Evolutionary conservation across 2,113 vertebrate genomes (phyloP).

Genomic region (Oceanites oceanicus): DNA sequence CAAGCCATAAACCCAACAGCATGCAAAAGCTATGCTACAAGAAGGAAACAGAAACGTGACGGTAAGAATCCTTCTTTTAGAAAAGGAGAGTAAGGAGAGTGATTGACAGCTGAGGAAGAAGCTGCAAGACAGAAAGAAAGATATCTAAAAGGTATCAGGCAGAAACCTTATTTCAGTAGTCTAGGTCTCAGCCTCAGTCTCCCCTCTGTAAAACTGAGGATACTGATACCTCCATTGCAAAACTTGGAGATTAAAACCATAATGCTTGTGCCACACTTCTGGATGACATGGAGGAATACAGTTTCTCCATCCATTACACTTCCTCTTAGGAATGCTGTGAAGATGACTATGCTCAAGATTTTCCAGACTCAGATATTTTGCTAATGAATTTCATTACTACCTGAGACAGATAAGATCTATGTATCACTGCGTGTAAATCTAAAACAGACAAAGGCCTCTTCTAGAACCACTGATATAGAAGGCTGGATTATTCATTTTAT

Average conservation of each 20-base stretch:
- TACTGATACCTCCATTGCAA: neutral
- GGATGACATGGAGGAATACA: neutral
- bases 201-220: neutral
- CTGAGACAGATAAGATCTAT: neutral
- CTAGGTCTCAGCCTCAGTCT: neutral
- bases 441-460: neutral
- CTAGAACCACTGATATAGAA: neutral
- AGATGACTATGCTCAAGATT: neutral
- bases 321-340: neutral
- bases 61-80: neutral
- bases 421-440: neutral
- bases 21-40: neutral
- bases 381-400: constrained; percentile 2
- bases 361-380: neutral
- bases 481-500: neutral
- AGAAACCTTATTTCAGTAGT: neutral
- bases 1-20: neutral
- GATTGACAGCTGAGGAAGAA: neutral
- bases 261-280: neutral
- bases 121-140: neutral
- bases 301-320: neutral
- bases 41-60: neutral
- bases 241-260: neutral
- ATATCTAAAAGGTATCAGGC: neutral
- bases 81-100: neutral